Evolutionary conservation across 2,888 invertebrate genomes (phyloP).

Genomic region (Tridacna gigas): DNA sequence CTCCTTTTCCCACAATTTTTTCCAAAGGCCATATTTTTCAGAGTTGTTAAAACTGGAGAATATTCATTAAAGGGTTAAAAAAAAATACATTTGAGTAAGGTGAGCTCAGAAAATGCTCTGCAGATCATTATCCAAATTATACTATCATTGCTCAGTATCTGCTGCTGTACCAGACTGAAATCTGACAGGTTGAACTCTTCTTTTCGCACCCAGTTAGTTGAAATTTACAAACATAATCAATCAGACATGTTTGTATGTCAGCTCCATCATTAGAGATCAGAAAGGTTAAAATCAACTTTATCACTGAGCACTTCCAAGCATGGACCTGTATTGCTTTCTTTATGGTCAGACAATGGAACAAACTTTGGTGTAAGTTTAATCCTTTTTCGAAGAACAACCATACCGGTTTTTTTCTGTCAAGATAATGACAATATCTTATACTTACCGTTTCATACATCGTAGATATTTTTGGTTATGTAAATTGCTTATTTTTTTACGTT

Average conservation of each 20-base stretch:
- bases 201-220: conserved; percentile 59
- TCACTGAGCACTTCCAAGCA: neutral
- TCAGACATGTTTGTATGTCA: conserved; percentile 59
- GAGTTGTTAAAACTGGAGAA: neutral
- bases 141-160: neutral
- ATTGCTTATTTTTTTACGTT: too few species aligned
- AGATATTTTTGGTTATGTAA: too few species aligned
- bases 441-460: too few species aligned
- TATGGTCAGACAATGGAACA: neutral
- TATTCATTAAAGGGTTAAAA: neutral
- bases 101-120: too few species aligned
- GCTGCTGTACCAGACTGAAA: conserved; percentile 10
- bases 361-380: too few species aligned
- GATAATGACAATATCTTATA: too few species aligned
- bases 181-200: conserved; percentile 46
- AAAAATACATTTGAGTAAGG: too few species aligned
- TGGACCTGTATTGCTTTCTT: neutral
- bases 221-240: conserved; percentile 63
- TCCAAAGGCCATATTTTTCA: neutral
- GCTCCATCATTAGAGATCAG: conserved; percentile 48
- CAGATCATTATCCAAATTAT: conserved; percentile 6
- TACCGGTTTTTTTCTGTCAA: too few species aligned
- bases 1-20: neutral
- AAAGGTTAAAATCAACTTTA: conserved; percentile 20
- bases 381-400: too few species aligned